These are phyloP conservation scores for Drosophila miranda DNA, from an alignment of 1,140 invertebrate species.

Conservation along the genomic window DNA sequence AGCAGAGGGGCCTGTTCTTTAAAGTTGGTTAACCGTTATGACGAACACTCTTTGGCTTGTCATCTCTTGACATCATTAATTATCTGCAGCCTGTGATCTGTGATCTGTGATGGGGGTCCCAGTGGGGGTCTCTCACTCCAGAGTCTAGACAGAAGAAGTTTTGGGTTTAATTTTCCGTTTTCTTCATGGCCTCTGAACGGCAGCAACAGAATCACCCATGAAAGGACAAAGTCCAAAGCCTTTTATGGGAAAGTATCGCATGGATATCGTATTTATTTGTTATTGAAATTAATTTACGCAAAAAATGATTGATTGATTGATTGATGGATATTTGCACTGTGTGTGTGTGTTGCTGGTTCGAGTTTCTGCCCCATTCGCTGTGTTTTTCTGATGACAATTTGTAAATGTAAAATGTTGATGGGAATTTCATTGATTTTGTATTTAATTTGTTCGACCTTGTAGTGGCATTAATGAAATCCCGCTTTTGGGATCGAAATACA, in stretches of 20 bases:
- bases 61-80: conserved; percentile 48
- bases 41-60: conserved; percentile 37
- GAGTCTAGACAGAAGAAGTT: too few species aligned
- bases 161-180: too few species aligned
- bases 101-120: conserved; percentile 3
- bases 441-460: conserved; percentile 27
- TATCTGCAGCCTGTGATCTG: not conserved
- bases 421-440: not conserved
- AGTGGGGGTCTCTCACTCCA: not conserved
- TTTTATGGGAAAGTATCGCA: too few species aligned
- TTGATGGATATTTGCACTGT: too few species aligned
- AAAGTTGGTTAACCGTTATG: conserved; percentile 65
- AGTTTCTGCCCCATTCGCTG: too few species aligned
- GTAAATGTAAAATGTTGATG: not conserved
- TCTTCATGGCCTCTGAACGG: too few species aligned
- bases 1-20: conserved; percentile 49
- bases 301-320: too few species aligned
- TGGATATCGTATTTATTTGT: too few species aligned
- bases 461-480: conserved; percentile 32
- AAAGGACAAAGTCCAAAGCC: too few species aligned
- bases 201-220: too few species aligned
- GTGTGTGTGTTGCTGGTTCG: too few species aligned
- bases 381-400: conserved; percentile 13
- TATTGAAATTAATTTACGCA: too few species aligned
- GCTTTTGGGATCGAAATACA: conserved; percentile 16